These are phyloP conservation scores for Thysanoteuthis rhombus DNA, from an alignment of 2,888 invertebrate species.

Conservation along the genomic window DNA sequence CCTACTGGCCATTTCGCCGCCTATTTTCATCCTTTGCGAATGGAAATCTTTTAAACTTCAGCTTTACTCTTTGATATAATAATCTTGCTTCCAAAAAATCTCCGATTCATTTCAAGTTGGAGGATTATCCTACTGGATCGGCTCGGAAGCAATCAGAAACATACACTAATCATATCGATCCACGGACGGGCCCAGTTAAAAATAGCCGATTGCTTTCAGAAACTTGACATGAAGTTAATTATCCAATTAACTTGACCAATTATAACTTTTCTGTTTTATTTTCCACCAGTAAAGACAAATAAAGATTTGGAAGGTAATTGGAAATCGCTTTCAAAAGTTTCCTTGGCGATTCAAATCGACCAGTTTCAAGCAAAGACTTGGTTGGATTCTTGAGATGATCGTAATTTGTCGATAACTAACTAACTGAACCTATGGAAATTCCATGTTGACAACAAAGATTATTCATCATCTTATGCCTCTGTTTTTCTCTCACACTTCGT, in stretches of 20 bases:
- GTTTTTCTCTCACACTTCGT: no score
- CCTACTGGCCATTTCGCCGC: neutral
- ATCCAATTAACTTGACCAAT: neutral
- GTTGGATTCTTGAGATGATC: no score
- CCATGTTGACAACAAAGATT: no score
- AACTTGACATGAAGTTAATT: neutral
- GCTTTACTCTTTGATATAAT: neutral
- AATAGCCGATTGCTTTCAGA: neutral
- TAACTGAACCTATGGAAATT: no score
- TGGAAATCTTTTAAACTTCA: neutral
- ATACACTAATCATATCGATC: neutral
- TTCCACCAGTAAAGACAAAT: neutral
- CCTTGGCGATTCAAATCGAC: neutral
- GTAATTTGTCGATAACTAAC: no score
- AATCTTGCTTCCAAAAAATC: neutral
- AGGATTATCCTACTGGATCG: neutral
- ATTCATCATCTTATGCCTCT: no score
- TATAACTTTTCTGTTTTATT: neutral
- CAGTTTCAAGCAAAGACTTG: no score
- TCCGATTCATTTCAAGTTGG: neutral
- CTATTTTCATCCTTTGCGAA: neutral
- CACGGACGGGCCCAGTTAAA: neutral
- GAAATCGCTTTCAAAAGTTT: neutral
- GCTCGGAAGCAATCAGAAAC: neutral
- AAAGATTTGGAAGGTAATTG: neutral